Base-by-base conservation (phyloP, 2,888 invertebrate species). In the Drosophila vallismaia region DNA sequence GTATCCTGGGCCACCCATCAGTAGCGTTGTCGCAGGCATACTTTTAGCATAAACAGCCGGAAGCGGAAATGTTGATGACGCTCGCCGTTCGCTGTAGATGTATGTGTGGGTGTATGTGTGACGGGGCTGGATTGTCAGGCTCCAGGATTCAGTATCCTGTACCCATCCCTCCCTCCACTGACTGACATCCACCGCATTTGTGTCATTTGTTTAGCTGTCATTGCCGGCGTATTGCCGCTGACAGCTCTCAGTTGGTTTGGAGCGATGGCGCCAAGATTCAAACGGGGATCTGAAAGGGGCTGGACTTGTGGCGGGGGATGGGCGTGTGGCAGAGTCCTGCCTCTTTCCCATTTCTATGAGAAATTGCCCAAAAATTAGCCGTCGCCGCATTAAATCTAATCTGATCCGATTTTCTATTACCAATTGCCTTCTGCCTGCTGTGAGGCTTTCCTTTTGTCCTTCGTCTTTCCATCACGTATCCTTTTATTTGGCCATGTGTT, bases 121-220 rank as follows among this genome's bases (percentile, higher is more conserved):
- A 64, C 67, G 63, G 69, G 56, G 56, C 64, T 67, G 48, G 63
- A 66, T 46, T 45, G 9, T 8, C 24, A 9, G 24, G 44, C 19
- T 44, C 10, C 50, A 51, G 49, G 53, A 51, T 49, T 46, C 58
- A 42, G 29, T 19, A 33, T 19, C 50, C 58, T 45, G 26, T 26
- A 33, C 14, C 58, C 50, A 49, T 51, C 52, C 53, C 3, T 48
- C 10, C 51, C 14, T 62, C n/a, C 51, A 10, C 19, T 62, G 10
- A 33, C 63, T 59, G 63, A 59, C 63, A 60, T 31, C 63, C 63
- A 64, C 44, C 55, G 55, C 67, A 66, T 46, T 56, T 77, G 80
- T 86, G 84, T 86, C 86, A 86, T 82, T 85, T 85, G 85, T 85
- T 85, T 83, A 84, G 86, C 86, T 85, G 84, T 86, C 86, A 86